These are phyloP conservation scores for Parambassis ranga DNA, from an alignment of 2,797 vertebrate genomes.

Conservation along the genomic window DNA sequence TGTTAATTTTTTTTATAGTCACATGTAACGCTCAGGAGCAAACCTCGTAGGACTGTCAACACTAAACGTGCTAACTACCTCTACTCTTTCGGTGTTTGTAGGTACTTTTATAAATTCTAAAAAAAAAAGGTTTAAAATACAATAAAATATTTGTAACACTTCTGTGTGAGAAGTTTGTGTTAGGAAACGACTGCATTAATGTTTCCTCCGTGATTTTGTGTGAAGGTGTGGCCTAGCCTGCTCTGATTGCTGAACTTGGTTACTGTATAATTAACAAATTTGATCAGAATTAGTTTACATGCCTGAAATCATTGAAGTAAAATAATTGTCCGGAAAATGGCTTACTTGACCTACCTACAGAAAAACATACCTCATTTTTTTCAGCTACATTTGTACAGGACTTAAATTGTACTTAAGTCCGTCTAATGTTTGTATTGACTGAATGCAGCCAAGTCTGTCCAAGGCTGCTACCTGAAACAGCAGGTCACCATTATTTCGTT, in stretches of 20 bases:
- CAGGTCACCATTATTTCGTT: not conserved
- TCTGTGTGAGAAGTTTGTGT: not conserved
- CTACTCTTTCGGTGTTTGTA: conserved; percentile 3
- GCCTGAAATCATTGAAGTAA: too few relatives aligned
- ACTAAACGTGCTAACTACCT: conserved; percentile 35
- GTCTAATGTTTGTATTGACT: too few relatives aligned
- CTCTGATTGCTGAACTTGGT: too few relatives aligned
- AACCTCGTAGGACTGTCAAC: conserved; percentile 25
- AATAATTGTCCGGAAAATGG: too few relatives aligned
- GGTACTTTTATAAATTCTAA: too few relatives aligned
- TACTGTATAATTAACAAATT: too few relatives aligned
- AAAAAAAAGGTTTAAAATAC: conserved; percentile 4
- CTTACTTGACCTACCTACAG: too few relatives aligned
- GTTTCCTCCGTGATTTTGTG: not conserved
- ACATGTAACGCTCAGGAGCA: conserved; percentile 12
- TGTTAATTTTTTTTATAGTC: not conserved
- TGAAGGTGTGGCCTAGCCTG: too few relatives aligned
- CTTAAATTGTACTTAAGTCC: too few relatives aligned
- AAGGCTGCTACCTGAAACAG: conserved; percentile 2
- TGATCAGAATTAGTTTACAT: too few relatives aligned
- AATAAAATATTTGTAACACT: conserved; percentile 22
- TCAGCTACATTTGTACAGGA: too few relatives aligned
- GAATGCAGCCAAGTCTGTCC: not conserved
- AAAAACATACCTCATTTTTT: too few relatives aligned
- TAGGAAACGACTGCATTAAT: not conserved